Percentiles rank a stretch among this genome's conserved stretches.
Conservation (phyloP, 64 coral and sea anemone genomes). For the Stichodactyla mertensii region DNA sequence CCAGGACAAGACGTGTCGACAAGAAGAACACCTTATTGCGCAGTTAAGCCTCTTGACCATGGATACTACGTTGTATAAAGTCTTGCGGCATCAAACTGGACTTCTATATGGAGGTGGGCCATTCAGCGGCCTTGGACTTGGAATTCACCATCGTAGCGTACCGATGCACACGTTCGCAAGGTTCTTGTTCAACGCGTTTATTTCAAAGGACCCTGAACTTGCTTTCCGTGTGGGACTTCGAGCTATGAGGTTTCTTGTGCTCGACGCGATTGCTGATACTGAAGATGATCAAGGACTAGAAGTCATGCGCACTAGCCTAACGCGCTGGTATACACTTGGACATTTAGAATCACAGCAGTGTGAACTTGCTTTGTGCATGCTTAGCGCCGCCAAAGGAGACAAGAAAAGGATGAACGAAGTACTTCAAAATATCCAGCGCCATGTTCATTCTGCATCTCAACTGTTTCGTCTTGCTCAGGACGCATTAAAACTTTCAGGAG, state of each 20-base stretch:
- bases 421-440: slow-evolving; percentile 44
- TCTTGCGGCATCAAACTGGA: slow-evolving; percentile 64
- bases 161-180: slow-evolving; percentile 98
- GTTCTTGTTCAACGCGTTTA: slow-evolving; percentile 74
- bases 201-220: slow-evolving; percentile 68
- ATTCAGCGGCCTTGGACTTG: slow-evolving; percentile 80
- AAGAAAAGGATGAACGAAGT: slow-evolving; percentile 48
- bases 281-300: slow-evolving; percentile 44
- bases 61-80: slow-evolving; percentile 40
- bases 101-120: slow-evolving; percentile 67
- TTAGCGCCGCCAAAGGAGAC: slow-evolving; percentile 75
- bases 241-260: slow-evolving; percentile 74
- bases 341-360: slow-evolving; percentile 97
- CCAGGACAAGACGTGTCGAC: slow-evolving; percentile 87
- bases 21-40: slow-evolving; percentile 94
- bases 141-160: slow-evolving; percentile 67
- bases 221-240: slow-evolving; percentile 84
- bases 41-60: slow-evolving; percentile 85
- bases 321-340: slow-evolving; percentile 78
- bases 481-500: slow-evolving; percentile 63
- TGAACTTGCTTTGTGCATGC: slow-evolving; percentile 86
- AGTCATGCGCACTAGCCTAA: slow-evolving; percentile 41
- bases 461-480: slow-evolving; percentile 97
- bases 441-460: slow-evolving; percentile 82
- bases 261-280: slow-evolving; percentile 41